Percentiles rank a stretch among this genome's conserved stretches.
These are phyloP conservation scores for Rhagonycha lutea DNA, from an alignment of 2,888 invertebrate species.

Conservation along the genomic window DNA sequence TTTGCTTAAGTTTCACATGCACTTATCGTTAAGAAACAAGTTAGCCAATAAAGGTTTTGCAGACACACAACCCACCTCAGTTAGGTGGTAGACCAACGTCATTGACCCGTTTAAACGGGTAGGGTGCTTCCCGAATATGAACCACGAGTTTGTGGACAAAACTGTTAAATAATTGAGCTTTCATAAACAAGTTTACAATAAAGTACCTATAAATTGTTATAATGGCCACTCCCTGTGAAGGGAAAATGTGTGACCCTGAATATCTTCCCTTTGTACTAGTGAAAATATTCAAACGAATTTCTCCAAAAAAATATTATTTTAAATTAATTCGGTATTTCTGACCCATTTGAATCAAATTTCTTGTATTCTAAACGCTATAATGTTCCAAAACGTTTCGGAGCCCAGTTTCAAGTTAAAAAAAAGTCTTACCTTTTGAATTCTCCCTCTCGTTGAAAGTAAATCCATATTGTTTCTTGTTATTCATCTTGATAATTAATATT, in stretches of 20 bases:
- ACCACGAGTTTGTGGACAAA: neutral
- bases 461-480: slow-evolving; percentile 14
- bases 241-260: neutral
- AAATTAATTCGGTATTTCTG: too few relatives aligned
- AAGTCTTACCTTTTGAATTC: slow-evolving; percentile 7
- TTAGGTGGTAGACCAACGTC: neutral
- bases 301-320: too few relatives aligned
- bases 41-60: neutral
- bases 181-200: neutral
- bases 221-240: neutral
- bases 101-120: neutral
- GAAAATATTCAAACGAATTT: too few relatives aligned
- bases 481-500: slow-evolving; percentile 8
- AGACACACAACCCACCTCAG: neutral
- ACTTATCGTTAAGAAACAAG: neutral
- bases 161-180: neutral
- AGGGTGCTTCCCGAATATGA: neutral
- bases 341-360: too few relatives aligned
- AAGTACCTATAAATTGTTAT: neutral
- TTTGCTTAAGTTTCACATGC: neutral
- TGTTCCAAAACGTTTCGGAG: too few relatives aligned
- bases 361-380: too few relatives aligned
- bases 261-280: too few relatives aligned
- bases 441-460: neutral
- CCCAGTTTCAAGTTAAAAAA: neutral